Conservation (phyloP, 1,140 invertebrate genomes). For the Dendroctonus ponderosae region DNA sequence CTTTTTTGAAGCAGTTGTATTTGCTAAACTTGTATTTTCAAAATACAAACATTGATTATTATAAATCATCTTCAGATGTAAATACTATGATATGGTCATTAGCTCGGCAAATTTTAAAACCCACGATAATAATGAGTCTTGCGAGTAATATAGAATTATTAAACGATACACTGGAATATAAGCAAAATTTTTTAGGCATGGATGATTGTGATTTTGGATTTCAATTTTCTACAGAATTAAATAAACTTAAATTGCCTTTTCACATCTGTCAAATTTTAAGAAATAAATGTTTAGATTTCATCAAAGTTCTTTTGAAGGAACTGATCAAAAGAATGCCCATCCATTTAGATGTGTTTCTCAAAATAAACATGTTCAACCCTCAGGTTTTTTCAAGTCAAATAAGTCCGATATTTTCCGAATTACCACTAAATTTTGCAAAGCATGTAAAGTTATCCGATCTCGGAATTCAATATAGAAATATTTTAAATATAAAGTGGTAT, state of each 20-base stretch:
- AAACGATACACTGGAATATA: constrained; percentile 8
- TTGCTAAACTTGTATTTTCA: constrained; percentile 18
- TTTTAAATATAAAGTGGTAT: constrained; percentile 22
- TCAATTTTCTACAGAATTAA: constrained; percentile 8
- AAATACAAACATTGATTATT: constrained; percentile 9
- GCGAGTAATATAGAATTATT: constrained; percentile 8
- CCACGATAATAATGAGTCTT: constrained; percentile 3
- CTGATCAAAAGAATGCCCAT: constrained; percentile 16
- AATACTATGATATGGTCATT: constrained; percentile 19
- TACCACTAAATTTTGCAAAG: constrained; percentile 11
- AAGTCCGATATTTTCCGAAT: constrained; percentile 17
- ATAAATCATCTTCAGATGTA: constrained; percentile 7
- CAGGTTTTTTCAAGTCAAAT: constrained; percentile 23
- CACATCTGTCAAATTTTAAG: constrained; percentile 2
- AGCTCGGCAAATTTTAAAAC: constrained; percentile 20
- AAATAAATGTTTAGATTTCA: constrained; percentile 19
- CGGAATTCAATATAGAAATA: constrained; percentile 30
- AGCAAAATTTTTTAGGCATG: constrained; percentile 17
- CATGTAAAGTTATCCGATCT: constrained; percentile 8
- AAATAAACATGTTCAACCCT: constrained; percentile 16
- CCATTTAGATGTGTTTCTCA: constrained; percentile 21
- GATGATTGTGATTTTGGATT: constrained; percentile 20
- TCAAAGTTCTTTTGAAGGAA: constrained; percentile 9
- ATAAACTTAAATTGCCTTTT: background rate
- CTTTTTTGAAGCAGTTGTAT: constrained; percentile 8